Percentiles rank a stretch among this genome's conserved stretches.
phyloP scores from a whole-genome alignment of 2,113 vertebrate genomes.

The Pithys albifrons region DNA sequence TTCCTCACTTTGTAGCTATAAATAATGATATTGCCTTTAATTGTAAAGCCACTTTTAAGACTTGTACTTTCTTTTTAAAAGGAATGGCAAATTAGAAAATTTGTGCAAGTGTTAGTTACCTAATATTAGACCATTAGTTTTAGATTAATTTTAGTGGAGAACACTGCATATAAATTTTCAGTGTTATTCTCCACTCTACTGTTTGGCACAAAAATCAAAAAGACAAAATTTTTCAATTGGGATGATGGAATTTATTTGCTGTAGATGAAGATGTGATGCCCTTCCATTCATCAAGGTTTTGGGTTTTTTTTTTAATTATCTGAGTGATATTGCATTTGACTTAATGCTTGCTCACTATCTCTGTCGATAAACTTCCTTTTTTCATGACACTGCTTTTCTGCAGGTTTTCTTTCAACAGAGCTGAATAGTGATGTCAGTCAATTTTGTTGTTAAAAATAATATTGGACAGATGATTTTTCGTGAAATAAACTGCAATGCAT shows the following conservation, averaged over 20 bases:
- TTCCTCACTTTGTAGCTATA: neutral
- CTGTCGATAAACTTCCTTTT: neutral
- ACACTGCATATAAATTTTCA: neutral
- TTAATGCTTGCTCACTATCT: neutral
- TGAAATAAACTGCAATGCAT: neutral
- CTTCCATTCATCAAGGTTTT: neutral
- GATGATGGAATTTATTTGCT: neutral
- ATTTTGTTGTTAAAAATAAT: neutral
- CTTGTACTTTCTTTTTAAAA: neutral
- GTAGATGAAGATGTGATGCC: neutral
- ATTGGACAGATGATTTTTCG: neutral
- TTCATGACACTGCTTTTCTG: neutral
- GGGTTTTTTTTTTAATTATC: neutral
- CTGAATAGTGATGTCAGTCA: neutral
- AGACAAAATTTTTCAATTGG: neutral
- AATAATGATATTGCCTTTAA: neutral
- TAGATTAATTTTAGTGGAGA: neutral
- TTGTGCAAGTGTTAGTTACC: neutral
- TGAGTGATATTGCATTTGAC: neutral
- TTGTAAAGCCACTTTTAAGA: neutral
- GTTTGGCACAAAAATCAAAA: neutral
- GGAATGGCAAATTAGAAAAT: neutral
- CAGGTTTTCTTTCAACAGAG: neutral
- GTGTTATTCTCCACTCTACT: neutral
- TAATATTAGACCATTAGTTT: neutral